Conservation (phyloP, 2,113 vertebrate genomes). For the Kryptolebias marmoratus region DNA sequence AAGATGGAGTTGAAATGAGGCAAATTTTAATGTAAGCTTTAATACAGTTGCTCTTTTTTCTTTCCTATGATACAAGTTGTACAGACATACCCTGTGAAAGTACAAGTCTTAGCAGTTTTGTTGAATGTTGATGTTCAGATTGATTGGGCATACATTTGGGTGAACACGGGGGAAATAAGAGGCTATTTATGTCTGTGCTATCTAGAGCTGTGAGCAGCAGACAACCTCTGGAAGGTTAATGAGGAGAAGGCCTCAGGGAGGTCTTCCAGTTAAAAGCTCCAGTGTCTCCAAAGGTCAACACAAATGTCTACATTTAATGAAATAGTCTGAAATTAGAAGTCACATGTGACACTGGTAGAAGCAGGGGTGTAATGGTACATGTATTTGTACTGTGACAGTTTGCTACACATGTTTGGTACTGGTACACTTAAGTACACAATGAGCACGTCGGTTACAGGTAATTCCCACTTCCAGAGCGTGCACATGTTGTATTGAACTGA, state of each 20-base stretch:
- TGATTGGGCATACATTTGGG: slow-evolving; percentile 49
- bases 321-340: slow-evolving; percentile 66
- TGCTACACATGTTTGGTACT: too few relatives aligned
- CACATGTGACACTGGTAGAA: slow-evolving; percentile 16
- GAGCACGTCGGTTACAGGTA: too few relatives aligned
- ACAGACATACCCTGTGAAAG: background rate
- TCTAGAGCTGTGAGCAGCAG: slow-evolving; percentile 61
- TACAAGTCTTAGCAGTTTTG: slow-evolving; percentile 14
- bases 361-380: background rate
- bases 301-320: slow-evolving; percentile 37
- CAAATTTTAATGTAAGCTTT: too few relatives aligned
- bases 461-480: too few relatives aligned
- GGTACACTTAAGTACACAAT: too few relatives aligned
- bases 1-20: too few relatives aligned
- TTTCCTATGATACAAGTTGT: background rate
- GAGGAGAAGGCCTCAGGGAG: slow-evolving; percentile 55
- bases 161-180: slow-evolving; percentile 46
- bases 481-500: too few relatives aligned
- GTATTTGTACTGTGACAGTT: too few relatives aligned
- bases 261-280: slow-evolving; percentile 48
- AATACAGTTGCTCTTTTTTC: background rate
- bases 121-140: slow-evolving; percentile 42
- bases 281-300: slow-evolving; percentile 34
- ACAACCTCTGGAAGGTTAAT: slow-evolving; percentile 74
- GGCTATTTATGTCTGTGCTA: slow-evolving; percentile 61